phyloP scores from a whole-genome alignment of 2,113 vertebrate species.

The Porphyrio hochstetteri region DNA sequence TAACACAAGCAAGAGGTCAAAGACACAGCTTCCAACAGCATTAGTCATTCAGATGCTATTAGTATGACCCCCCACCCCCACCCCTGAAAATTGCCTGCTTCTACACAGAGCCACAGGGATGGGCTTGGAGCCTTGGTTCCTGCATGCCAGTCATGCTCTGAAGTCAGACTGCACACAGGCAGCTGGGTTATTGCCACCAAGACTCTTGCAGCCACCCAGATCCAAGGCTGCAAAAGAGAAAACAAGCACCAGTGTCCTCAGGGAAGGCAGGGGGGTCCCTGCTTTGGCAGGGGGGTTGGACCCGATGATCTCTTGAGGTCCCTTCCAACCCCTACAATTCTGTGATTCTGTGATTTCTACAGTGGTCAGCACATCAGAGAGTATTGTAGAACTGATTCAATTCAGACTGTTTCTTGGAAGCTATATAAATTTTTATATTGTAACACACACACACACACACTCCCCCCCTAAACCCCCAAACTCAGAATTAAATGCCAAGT shows the following conservation, averaged over 20 bases:
- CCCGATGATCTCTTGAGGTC: too few relatives aligned
- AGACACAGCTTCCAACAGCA: background rate
- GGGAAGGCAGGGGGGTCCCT: too few relatives aligned
- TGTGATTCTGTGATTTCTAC: too few relatives aligned
- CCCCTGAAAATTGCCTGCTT: rapidly evolving
- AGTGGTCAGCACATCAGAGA: background rate
- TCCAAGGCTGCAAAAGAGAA: background rate
- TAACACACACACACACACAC: background rate
- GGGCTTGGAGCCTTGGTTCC: background rate
- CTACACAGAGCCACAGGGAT: background rate
- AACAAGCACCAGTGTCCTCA: background rate
- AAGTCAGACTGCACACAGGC: background rate
- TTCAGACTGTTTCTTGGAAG: background rate
- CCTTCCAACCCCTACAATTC: too few relatives aligned
- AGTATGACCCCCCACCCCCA: rapidly evolving
- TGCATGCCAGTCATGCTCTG: background rate
- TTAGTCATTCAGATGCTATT: background rate
- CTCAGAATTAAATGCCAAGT: background rate
- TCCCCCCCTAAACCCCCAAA: background rate
- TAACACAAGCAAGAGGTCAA: background rate
- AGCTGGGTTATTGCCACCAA: background rate
- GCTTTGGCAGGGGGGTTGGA: too few relatives aligned
- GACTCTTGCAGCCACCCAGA: background rate
- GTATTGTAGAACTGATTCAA: background rate
- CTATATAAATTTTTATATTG: background rate